phyloP scores from a whole-genome alignment of 2,888 invertebrate genomes.

The Tanaodytes sp. region DNA sequence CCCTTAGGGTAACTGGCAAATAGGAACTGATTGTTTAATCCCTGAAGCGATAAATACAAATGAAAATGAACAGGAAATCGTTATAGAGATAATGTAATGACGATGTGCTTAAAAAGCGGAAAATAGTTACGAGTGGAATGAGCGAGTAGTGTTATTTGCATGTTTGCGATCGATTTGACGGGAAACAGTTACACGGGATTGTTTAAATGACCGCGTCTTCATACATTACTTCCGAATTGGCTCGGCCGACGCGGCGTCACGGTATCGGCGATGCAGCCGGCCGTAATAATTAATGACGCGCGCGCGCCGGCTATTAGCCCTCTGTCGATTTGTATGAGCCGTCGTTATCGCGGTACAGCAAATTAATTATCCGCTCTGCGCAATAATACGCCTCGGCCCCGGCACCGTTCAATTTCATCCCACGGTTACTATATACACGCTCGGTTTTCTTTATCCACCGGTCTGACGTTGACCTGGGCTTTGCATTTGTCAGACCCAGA shows the following conservation, averaged over 20 bases:
- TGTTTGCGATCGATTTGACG: background rate
- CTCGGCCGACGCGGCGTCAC: slow-evolving; percentile 19
- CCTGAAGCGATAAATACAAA: background rate
- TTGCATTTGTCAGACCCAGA: slow-evolving; percentile 5
- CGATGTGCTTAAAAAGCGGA: background rate
- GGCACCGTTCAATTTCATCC: slow-evolving; percentile 30
- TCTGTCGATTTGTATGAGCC: slow-evolving; percentile 45
- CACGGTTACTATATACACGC: slow-evolving; percentile 10
- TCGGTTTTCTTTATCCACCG: no score
- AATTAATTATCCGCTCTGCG: slow-evolving; percentile 42
- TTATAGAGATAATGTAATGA: background rate
- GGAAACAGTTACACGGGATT: background rate
- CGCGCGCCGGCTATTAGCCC: slow-evolving; percentile 43
- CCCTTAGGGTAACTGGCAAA: no score
- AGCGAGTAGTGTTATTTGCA: slow-evolving; percentile 6
- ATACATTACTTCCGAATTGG: slow-evolving; percentile 5
- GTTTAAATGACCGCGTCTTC: slow-evolving; percentile 15
- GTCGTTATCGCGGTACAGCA: slow-evolving; percentile 40
- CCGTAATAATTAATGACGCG: slow-evolving; percentile 46
- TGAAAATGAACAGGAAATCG: background rate
- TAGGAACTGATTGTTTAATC: no score
- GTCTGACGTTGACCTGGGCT: background rate
- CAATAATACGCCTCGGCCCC: slow-evolving; percentile 28
- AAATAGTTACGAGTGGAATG: no score
- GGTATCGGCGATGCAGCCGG: slow-evolving; percentile 24